Conservation (phyloP, 1,140 invertebrate genomes). For the Drosophila nigromelanica region DNA sequence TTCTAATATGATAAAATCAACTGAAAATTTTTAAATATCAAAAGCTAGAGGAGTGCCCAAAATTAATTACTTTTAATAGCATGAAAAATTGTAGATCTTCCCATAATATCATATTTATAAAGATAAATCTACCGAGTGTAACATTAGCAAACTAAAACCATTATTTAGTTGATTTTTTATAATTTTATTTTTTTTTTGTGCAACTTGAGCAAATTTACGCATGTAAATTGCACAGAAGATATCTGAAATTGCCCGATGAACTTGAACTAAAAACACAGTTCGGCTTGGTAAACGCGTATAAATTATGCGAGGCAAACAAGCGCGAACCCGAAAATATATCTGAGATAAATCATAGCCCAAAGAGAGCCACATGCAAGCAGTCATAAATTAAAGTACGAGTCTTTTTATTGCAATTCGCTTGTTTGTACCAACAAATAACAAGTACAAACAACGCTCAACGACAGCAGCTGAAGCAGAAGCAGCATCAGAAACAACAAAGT, state of each 20-base stretch:
- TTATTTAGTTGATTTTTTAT: background rate
- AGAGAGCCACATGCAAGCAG: slow-evolving; percentile 25
- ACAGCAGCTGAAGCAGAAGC: slow-evolving; percentile 3
- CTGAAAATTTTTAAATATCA: too few species aligned
- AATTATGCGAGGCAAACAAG: slow-evolving; percentile 57
- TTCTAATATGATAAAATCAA: too few species aligned
- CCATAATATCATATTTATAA: too few species aligned
- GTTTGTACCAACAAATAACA: slow-evolving; percentile 65
- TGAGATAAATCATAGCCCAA: slow-evolving; percentile 65
- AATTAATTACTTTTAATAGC: too few species aligned
- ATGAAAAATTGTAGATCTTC: too few species aligned
- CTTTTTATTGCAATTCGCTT: slow-evolving; percentile 73
- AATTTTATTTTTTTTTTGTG: background rate
- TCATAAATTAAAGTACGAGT: slow-evolving; percentile 67
- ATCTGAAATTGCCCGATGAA: slow-evolving; percentile 44
- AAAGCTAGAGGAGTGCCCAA: too few species aligned
- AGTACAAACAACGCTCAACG: slow-evolving; percentile 53
- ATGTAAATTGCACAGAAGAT: slow-evolving; percentile 4
- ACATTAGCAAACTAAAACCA: background rate
- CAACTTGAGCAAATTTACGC: background rate
- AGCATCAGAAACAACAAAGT: slow-evolving; percentile 18
- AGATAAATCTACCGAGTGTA: background rate
- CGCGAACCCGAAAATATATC: slow-evolving; percentile 44
- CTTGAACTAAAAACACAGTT: slow-evolving; percentile 66
- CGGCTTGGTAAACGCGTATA: slow-evolving; percentile 54